Evolutionary conservation across 2,888 invertebrate genomes (phyloP).

Genomic region (Hemaris fuciformis): DNA sequence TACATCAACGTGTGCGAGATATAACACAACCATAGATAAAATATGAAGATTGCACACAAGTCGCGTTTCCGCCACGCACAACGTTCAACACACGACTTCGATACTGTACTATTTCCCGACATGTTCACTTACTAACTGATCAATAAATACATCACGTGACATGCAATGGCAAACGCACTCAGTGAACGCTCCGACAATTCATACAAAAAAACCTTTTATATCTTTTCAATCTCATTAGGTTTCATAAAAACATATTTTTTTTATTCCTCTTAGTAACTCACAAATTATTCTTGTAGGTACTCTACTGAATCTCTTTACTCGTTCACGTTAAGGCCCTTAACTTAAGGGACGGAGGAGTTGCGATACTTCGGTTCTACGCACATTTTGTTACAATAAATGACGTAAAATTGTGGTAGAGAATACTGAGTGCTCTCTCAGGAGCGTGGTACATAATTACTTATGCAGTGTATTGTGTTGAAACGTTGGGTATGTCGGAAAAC

Average conservation of each 20-base stretch:
- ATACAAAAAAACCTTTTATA: too few relatives aligned
- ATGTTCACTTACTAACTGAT: not conserved
- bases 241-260: not conserved
- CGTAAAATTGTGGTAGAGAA: not conserved
- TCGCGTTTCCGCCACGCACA: constrained; percentile 16
- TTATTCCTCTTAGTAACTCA: not conserved
- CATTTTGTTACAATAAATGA: not conserved
- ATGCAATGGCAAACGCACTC: not conserved
- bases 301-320: not conserved
- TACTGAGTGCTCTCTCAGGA: not conserved
- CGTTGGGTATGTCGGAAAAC: constrained; percentile 22
- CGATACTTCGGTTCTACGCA: not conserved
- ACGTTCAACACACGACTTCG: constrained; percentile 3
- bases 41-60: constrained; percentile 70
- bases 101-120: constrained; percentile 19
- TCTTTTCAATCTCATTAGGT: too few relatives aligned
- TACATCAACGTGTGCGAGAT: constrained; percentile 46
- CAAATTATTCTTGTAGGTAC: not conserved
- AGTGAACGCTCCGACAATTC: constrained; percentile 10
- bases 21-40: constrained; percentile 66
- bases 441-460: not conserved
- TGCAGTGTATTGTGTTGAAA: constrained; percentile 24
- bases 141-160: not conserved
- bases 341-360: not conserved
- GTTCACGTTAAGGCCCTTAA: not conserved